Percentiles rank a stretch among this genome's conserved stretches.
Evolutionary conservation across 2,888 invertebrate species (phyloP).

Genomic region (Busseola fusca): DNA sequence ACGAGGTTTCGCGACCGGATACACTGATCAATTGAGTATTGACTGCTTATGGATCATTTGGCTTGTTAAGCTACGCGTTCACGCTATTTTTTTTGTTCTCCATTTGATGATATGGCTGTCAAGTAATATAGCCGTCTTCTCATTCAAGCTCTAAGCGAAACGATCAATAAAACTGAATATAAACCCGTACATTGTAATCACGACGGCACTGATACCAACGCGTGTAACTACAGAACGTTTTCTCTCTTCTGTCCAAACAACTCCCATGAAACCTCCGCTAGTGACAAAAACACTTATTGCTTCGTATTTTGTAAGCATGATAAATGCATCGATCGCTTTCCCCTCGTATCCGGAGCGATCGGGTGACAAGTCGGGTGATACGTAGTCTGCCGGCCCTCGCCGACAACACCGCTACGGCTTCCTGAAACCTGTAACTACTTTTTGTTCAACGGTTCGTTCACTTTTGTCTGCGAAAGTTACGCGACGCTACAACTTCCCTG

Average conservation of each 20-base stretch:
- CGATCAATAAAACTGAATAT: conserved; percentile 38
- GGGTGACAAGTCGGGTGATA: conserved; percentile 65
- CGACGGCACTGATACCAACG: conserved; percentile 8
- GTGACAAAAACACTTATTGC: conserved; percentile 48
- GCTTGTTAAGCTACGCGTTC: conserved; percentile 1
- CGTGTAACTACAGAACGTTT: conserved; percentile 10
- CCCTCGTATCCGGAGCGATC: conserved; percentile 60
- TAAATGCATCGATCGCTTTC: conserved; percentile 67
- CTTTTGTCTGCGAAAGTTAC: conserved; percentile 66
- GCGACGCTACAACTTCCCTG: conserved; percentile 42
- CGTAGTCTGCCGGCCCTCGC: conserved; percentile 66
- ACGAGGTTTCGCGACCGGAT: conserved; percentile 35
- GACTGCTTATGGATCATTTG: conserved; percentile 25
- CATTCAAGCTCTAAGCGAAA: conserved; percentile 24
- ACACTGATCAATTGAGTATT: conserved; percentile 24
- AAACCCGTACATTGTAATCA: conserved; percentile 38
- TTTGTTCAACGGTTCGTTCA: conserved; percentile 75
- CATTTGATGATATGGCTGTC: conserved; percentile 10
- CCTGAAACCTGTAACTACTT: conserved; percentile 82
- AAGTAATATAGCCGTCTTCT: conserved; percentile 17
- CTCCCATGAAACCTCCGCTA: conserved; percentile 33
- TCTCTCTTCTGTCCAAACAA: conserved; percentile 19
- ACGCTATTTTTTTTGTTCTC: conserved; percentile 20
- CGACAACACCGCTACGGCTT: conserved; percentile 81
- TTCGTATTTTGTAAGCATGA: conserved; percentile 66